A percentile compares a stretch with the other conserved stretches of the same genome.
These are phyloP conservation scores for Pachyramphus minor DNA, from an alignment of 2,113 vertebrate genomes.

Conservation along the genomic window DNA sequence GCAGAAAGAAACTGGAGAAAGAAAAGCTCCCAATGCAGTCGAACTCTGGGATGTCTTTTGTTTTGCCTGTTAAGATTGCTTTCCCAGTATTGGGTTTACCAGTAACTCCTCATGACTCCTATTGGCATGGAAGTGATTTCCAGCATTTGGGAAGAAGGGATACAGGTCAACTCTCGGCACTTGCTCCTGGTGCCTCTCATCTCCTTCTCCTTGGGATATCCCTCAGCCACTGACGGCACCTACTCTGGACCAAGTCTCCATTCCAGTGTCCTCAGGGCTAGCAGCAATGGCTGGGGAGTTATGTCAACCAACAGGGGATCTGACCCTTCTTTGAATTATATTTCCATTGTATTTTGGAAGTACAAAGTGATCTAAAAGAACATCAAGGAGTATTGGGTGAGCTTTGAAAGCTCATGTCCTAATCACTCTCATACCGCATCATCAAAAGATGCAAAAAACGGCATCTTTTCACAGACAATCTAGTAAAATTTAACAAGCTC, in stretches of 20 bases:
- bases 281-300: background rate
- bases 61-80: background rate
- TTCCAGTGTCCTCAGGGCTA: background rate
- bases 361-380: background rate
- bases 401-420: background rate
- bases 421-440: background rate
- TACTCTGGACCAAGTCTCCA: background rate
- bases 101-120: background rate
- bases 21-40: background rate
- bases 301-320: background rate
- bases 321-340: background rate
- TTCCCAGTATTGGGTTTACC: background rate
- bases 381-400: background rate
- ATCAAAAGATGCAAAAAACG: background rate
- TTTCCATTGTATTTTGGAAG: background rate
- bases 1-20: background rate
- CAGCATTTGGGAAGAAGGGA: background rate
- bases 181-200: background rate
- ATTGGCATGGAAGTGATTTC: background rate
- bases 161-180: rapidly evolving
- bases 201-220: background rate
- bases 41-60: background rate
- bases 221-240: background rate
- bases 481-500: background rate
- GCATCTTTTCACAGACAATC: background rate